These are phyloP conservation scores for Megamerina dolium DNA, from an alignment of 2,888 invertebrate species.

Conservation along the genomic window DNA sequence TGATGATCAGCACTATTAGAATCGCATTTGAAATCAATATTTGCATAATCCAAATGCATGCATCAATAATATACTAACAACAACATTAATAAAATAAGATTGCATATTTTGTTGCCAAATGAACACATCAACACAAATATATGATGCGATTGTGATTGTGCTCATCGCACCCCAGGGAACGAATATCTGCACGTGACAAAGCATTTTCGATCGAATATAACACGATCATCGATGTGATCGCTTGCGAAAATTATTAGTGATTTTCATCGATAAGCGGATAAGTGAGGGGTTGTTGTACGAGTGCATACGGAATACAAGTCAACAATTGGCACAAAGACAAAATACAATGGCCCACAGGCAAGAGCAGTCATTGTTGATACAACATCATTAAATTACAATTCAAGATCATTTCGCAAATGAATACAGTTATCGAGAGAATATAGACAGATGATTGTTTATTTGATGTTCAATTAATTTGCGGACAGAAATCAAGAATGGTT, in stretches of 20 bases:
- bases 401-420: neutral
- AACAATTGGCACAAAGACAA: neutral
- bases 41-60: conserved; percentile 18
- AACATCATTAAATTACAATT: neutral
- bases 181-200: conserved; percentile 13
- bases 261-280: conserved; percentile 3
- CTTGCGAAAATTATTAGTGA: conserved; percentile 7
- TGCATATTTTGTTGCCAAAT: too few species aligned
- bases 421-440: too few species aligned
- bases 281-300: neutral
- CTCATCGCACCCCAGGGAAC: too few species aligned
- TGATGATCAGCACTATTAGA: conserved; percentile 13
- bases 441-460: too few species aligned
- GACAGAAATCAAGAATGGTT: too few species aligned
- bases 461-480: too few species aligned
- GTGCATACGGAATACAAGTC: neutral
- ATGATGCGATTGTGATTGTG: too few species aligned
- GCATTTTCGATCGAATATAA: neutral
- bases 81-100: too few species aligned
- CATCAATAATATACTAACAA: conserved; percentile 2
- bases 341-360: neutral
- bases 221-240: too few species aligned
- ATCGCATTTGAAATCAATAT: conserved; percentile 19
- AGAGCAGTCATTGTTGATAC: neutral
- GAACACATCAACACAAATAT: conserved; percentile 4